phyloP scores from a whole-genome alignment of 2,888 invertebrate genomes.

The Hoplodrina ambigua region DNA sequence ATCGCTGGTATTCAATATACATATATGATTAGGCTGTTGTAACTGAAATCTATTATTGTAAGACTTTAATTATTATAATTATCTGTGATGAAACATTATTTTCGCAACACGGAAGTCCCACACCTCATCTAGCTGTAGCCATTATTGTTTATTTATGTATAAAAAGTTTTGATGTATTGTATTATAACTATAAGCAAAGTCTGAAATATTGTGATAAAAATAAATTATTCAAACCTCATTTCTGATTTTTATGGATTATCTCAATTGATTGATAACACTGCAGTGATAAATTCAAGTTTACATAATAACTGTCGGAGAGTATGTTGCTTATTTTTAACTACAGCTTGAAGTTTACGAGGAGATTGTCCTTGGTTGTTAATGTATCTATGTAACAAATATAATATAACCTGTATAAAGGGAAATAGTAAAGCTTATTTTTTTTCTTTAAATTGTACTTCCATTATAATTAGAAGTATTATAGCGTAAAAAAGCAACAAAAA shows the following conservation, averaged over 20 bases:
- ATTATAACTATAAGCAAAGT: constrained; percentile 76
- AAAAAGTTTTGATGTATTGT: constrained; percentile 71
- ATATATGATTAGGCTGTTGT: constrained; percentile 54
- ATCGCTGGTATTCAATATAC: constrained; percentile 40
- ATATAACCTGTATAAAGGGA: constrained; percentile 20
- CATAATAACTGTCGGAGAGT: constrained; percentile 28
- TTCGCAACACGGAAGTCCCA: constrained; percentile 64
- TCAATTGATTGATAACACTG: constrained; percentile 55
- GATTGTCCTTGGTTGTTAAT: constrained; percentile 39
- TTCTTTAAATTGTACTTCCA: constrained; percentile 34
- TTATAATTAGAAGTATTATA: constrained; percentile 44
- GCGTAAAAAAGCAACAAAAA: constrained; percentile 31
- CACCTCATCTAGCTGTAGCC: constrained; percentile 69
- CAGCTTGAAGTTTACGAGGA: constrained; percentile 32
- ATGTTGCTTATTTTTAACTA: constrained; percentile 36
- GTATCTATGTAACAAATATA: constrained; percentile 24
- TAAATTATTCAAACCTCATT: constrained; percentile 77
- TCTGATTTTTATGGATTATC: constrained; percentile 64
- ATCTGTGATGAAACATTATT: constrained; percentile 77
- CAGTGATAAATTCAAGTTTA: constrained; percentile 62
- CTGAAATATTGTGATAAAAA: constrained; percentile 82
- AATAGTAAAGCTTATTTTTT: constrained; percentile 23
- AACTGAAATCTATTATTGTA: constrained; percentile 60
- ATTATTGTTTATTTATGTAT: constrained; percentile 71
- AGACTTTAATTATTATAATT: constrained; percentile 67